These are phyloP conservation scores for Gonocerus acuteangulatus DNA, from an alignment of 2,888 invertebrate species.

Conservation along the genomic window DNA sequence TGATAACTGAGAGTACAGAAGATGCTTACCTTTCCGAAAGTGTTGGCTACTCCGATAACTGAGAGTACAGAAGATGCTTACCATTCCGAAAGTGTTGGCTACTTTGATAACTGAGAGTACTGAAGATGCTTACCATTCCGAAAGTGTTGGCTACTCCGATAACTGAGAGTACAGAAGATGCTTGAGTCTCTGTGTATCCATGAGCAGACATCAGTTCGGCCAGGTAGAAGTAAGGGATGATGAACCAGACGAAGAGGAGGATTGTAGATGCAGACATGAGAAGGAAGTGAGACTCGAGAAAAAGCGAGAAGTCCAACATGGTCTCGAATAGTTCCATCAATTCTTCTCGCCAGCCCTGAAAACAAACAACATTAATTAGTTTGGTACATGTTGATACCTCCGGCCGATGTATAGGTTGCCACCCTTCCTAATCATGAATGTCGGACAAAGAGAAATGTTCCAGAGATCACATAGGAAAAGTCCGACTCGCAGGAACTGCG, in stretches of 20 bases:
- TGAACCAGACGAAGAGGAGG: conserved; percentile 85
- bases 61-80: too few species aligned
- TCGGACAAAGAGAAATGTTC: too few species aligned
- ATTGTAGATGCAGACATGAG: conserved; percentile 78
- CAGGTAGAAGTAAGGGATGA: conserved; percentile 90
- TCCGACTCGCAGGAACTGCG: too few species aligned
- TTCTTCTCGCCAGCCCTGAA: conserved; percentile 65
- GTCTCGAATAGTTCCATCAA: conserved; percentile 58
- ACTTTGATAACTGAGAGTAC: too few species aligned
- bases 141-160: conserved; percentile 85
- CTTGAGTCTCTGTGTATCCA: conserved; percentile 62
- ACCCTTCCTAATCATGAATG: too few species aligned
- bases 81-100: too few species aligned
- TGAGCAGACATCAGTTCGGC: conserved; percentile 71
- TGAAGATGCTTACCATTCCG: conserved; percentile 71
- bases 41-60: too few species aligned
- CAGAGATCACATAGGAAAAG: too few species aligned
- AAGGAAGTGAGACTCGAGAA: conserved; percentile 68
- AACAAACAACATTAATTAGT: neutral
- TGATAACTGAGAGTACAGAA: too few species aligned
- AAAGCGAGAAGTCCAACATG: conserved; percentile 72
- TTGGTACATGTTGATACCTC: too few species aligned
- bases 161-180: conserved; percentile 71
- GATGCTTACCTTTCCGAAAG: too few species aligned
- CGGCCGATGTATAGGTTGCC: too few species aligned